A percentile compares a stretch with the other conserved stretches of the same genome.
Evolutionary conservation across 1,140 invertebrate species (phyloP).

Genomic region (Caerostris darwini): DNA sequence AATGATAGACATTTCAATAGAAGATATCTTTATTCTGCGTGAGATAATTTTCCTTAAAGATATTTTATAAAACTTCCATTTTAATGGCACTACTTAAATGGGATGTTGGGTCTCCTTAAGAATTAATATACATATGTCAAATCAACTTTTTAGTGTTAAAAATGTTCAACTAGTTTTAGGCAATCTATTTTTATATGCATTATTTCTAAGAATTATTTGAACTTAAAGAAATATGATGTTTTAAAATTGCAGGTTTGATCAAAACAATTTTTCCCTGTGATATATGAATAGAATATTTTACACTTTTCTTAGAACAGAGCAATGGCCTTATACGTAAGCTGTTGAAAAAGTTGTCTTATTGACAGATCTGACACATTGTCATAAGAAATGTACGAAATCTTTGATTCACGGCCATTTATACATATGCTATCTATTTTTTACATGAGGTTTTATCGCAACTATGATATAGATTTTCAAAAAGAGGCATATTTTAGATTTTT

Average conservation of each 20-base stretch:
- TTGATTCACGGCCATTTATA: not conserved
- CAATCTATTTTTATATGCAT: not conserved
- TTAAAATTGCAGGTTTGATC: not conserved
- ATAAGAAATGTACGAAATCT: not conserved
- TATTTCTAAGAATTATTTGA: not conserved
- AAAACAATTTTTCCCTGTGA: not conserved
- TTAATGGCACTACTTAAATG: not conserved
- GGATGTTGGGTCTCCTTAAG: not conserved
- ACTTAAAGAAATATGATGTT: not conserved
- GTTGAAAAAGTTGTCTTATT: not conserved
- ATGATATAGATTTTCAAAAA: too few relatives aligned
- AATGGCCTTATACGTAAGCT: not conserved
- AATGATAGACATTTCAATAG: conserved; percentile 6
- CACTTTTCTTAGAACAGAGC: not conserved
- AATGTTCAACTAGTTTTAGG: not conserved
- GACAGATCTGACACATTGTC: not conserved
- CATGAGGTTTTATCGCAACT: too few relatives aligned
- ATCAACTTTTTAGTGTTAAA: not conserved
- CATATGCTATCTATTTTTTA: not conserved
- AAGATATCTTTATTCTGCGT: conserved; percentile 14
- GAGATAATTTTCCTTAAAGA: not conserved
- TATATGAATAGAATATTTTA: conserved; percentile 22
- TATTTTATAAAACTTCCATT: conserved; percentile 18
- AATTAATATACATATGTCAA: not conserved
- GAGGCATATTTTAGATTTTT: too few relatives aligned